Base-by-base conservation (phyloP, 1,140 invertebrate genomes). In the Drosophila arizonae region DNA sequence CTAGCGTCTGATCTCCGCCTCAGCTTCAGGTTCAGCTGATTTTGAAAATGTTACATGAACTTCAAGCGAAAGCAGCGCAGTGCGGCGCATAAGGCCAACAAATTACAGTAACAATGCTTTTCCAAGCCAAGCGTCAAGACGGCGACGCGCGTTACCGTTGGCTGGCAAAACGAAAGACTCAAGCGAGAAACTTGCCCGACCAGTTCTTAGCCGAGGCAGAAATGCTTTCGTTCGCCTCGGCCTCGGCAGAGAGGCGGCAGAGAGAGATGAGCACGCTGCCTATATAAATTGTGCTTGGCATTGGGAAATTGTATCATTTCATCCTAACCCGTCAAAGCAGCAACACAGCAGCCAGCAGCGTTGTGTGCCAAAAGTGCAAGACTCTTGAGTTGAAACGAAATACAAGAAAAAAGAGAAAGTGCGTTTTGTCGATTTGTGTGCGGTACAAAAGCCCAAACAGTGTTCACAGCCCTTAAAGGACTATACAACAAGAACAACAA, bases 261-360 rank as follows among this genome's bases (percentile, higher is more conserved):
- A 66, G 76, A 85, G 73, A 77, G 81, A 86, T 87, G 81, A 90
- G 89, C 76, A 76, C 52, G 71, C 72, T 79, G 73, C 81, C 75
- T 91, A 91, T 91, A 91, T 91, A 91, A 91, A 90, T 91, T 91
- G 90, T 88, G 72, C 78, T 80, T 77, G 76, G 77, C 80, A 77
- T 79, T 88, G 88, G 86, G 81, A 91, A 91, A 91, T 90, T 85
- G 90, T 91, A 91, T 91, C 90, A 91, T 91, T 91, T 91, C 90
- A 91, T 91, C 90, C 90, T 91, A 90, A 88, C 71, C 75, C 87
- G 85, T 91, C 81, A 90, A 85, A 91, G 88, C 90, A 91, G 90
- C 90, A 89, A 84, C 77, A 90, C 90, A 90, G 69, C 88, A 87
- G 81, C 77, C 63, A 73, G 68, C 69, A 79, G 69, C 75, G 78